phyloP scores from a whole-genome alignment of 2,797 vertebrate genomes.

The Mareca strepera region DNA sequence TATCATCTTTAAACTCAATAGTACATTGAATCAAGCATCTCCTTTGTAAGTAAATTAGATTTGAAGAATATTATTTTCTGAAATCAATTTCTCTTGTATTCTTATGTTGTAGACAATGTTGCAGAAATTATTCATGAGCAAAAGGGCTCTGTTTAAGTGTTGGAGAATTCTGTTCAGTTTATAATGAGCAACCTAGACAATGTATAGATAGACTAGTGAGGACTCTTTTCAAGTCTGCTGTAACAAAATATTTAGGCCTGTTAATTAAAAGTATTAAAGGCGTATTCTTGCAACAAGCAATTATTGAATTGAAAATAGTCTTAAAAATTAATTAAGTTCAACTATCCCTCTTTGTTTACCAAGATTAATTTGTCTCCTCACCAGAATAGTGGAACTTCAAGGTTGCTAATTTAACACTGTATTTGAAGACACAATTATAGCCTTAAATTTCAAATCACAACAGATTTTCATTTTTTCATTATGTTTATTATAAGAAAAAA shows the following conservation, averaged over 20 bases:
- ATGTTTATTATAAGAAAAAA: not conserved
- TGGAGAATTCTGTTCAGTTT: not conserved
- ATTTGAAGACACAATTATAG: fast-evolving
- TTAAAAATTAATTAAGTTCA: conserved; percentile 34
- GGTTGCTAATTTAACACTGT: not conserved
- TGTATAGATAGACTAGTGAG: not conserved
- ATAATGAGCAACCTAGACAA: not conserved
- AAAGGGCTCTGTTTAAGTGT: not conserved
- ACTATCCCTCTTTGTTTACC: not conserved
- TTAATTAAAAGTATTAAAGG: conserved; percentile 43
- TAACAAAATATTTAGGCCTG: conserved; percentile 25
- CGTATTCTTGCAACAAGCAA: not conserved
- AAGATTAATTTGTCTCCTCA: not conserved
- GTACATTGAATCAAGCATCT: not conserved
- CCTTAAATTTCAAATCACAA: not conserved
- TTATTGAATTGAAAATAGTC: not conserved
- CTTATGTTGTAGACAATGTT: not conserved
- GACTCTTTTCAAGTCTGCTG: not conserved
- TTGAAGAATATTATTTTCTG: not conserved
- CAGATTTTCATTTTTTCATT: not conserved
- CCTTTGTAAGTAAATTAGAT: conserved; percentile 15
- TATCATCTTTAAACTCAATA: not conserved
- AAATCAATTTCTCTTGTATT: not conserved
- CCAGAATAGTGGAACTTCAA: not conserved
- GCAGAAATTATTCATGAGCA: not conserved